Evolutionary conservation across 2,113 vertebrate genomes (phyloP).

Genomic region (Symphodus melops): DNA sequence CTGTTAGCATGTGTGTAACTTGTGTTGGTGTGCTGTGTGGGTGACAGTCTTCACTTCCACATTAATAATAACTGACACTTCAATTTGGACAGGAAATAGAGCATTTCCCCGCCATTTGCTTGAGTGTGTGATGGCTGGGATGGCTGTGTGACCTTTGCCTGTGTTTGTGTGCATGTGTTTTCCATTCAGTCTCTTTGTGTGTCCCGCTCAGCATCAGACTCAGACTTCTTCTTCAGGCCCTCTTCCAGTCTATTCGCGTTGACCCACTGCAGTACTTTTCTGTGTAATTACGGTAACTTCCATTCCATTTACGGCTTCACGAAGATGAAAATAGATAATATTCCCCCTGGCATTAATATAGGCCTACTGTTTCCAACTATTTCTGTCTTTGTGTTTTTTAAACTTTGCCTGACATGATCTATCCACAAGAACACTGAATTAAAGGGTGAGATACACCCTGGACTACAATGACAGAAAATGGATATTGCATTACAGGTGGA

Average conservation of each 20-base stretch:
- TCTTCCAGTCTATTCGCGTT: constrained; percentile 13
- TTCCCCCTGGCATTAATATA: background rate
- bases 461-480: no score
- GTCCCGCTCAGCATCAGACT: no score
- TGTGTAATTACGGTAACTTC: constrained; percentile 3
- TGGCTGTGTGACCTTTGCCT: constrained; percentile 72
- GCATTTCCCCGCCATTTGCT: constrained; percentile 76
- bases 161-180: constrained; percentile 35
- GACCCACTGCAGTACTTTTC: constrained; percentile 15
- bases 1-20: constrained; percentile 37
- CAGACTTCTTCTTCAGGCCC: constrained; percentile 8
- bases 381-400: background rate
- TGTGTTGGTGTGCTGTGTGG: constrained; percentile 10
- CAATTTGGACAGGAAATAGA: constrained; percentile 82
- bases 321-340: background rate
- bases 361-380: background rate
- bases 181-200: no score
- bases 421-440: no score
- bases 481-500: no score
- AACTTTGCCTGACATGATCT: no score
- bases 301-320: background rate
- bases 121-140: constrained; percentile 48
- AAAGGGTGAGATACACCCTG: no score
- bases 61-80: constrained; percentile 83
- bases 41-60: constrained; percentile 76